Evolutionary conservation across 2,888 invertebrate genomes (phyloP).

Genomic region (Nasonia oneida): DNA sequence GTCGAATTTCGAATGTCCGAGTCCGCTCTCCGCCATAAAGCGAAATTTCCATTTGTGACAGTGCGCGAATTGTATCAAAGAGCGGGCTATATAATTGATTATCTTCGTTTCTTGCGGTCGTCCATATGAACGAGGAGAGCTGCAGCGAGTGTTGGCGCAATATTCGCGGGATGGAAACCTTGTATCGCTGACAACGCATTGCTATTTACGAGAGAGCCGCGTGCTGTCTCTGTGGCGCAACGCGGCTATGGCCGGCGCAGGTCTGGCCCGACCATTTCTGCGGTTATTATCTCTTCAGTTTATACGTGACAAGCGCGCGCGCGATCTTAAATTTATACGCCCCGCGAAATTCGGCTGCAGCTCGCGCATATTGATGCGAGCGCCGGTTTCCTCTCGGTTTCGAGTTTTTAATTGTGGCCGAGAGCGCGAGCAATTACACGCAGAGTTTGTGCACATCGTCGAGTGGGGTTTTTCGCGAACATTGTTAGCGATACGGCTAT

Average conservation of each 20-base stretch:
- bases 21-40: background rate
- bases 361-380: slow-evolving; percentile 5
- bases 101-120: background rate
- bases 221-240: slow-evolving; percentile 11
- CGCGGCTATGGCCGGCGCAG: background rate
- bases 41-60: background rate
- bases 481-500: too few relatives aligned
- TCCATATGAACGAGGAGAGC: background rate
- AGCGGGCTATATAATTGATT: background rate
- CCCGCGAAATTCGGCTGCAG: slow-evolving; percentile 50
- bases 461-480: too few relatives aligned
- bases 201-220: slow-evolving; percentile 58
- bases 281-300: slow-evolving; percentile 58
- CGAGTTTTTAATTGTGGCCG: background rate
- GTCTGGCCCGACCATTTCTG: slow-evolving; percentile 46
- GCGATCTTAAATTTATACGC: slow-evolving; percentile 55
- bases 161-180: slow-evolving; percentile 48
- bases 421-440: background rate
- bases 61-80: background rate
- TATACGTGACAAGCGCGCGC: slow-evolving; percentile 28
- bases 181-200: slow-evolving; percentile 50
- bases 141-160: slow-evolving; percentile 18
- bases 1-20: background rate
- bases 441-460: background rate
- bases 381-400: background rate